Base-by-base conservation (phyloP, 1,140 invertebrate species). In the Daktulosphaira vitifoliae region DNA sequence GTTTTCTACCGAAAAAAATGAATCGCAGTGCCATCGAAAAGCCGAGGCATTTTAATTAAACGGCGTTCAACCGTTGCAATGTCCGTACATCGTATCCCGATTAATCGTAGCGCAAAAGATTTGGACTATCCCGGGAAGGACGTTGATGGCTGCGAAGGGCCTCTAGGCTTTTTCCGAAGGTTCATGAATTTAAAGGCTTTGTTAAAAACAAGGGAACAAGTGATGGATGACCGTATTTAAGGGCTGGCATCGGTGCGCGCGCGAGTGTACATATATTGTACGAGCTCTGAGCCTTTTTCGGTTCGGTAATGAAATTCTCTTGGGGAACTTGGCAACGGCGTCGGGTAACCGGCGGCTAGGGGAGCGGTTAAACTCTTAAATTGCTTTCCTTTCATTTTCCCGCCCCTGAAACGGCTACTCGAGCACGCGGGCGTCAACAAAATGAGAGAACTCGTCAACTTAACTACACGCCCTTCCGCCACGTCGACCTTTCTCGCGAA, bases 371-470 rank as follows among this genome's bases (percentile, higher is more conserved):
- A 59, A 59, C 56, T 62, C 56, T 62, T 62, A 62, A 62, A 62
- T 62, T 62, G 56, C 56, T 62, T 62, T 62, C 56, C 56, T 62
- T 62, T 62, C 56, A 48, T 62, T 62, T 62, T 62, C 25, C 54
- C 53, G 29, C 29, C 29, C 11, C 5, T 39, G 33, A 11, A 48
- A 52, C 37, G 20, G n/a, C 38, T 15, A 16, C 29, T 26, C 18
- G 25, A 16, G 53, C 53, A 26, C 22, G 25, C 54, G 54, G 54
- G 56, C 56, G 56, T 62, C 56, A n/a, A 48, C 56, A 62, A 62
- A 62, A 62, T 22, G 56, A 46, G 56, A 46, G 42, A 62, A 48
- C 56, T 62, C 56, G 56, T 62, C 56, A 62, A 62, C 56, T 62
- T 46, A 48, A 62, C 56, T 62, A 46, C 25, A 26, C 56, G 42